Conservation (phyloP, 2,797 vertebrate species). For the Ctenopoma multispine region DNA sequence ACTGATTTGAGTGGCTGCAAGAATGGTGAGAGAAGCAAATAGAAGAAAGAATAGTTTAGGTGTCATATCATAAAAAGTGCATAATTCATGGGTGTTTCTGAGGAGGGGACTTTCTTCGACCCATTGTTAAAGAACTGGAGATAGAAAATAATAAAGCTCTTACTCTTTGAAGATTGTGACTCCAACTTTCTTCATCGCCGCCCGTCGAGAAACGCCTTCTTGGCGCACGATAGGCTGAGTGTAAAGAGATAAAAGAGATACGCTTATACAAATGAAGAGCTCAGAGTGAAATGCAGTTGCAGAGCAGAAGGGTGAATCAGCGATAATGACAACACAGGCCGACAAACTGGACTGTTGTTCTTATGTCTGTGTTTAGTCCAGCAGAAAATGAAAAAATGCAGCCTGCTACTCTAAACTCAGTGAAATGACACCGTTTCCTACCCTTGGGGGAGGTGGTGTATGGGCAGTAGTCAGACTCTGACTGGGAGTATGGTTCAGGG, state of each 20-base stretch:
- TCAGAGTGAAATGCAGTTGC: constrained; percentile 29
- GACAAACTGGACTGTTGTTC: constrained; percentile 35
- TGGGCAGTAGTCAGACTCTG: constrained; percentile 92
- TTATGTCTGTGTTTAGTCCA: constrained; percentile 14
- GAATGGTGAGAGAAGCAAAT: constrained; percentile 22
- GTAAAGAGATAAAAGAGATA: constrained; percentile 62
- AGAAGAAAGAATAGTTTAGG: constrained; percentile 9
- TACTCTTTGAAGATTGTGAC: constrained; percentile 94
- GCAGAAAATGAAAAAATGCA: background rate
- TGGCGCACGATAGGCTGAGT: constrained; percentile 84
- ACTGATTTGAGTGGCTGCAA: constrained; percentile 34
- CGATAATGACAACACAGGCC: constrained; percentile 46
- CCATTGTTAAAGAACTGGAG: constrained; percentile 48
- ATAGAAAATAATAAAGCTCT: constrained; percentile 68
- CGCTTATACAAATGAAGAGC: constrained; percentile 30
- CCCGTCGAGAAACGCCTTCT: constrained; percentile 91
- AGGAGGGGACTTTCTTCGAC: constrained; percentile 38
- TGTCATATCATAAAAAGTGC: constrained; percentile 21
- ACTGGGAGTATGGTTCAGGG: constrained; percentile 91
- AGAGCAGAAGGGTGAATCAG: constrained; percentile 35
- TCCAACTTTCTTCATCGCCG: constrained; percentile 93
- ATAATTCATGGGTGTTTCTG: constrained; percentile 56
- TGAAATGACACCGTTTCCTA: constrained; percentile 59
- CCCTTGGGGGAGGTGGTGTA: constrained; percentile 93
- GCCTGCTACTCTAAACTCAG: background rate